Evolutionary conservation across 2,113 vertebrate species (phyloP), one percentile per base, ranked within the genome.

Genomic region (Columba janthina): DNA sequence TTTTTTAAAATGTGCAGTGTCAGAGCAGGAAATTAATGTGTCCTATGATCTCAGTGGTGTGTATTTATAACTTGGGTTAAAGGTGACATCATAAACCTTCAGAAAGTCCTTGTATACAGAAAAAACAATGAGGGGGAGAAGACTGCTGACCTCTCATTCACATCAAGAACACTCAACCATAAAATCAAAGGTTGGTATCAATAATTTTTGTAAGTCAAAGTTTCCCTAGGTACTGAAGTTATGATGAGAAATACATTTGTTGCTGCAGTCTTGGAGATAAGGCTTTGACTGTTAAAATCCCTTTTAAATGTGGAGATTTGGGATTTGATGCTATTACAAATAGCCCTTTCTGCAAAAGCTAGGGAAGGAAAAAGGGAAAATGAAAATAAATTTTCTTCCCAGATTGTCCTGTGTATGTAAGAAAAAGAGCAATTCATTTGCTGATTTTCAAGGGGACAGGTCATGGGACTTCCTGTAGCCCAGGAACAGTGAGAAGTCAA

Each of bases 81-180:
- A 94, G 86, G 85, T 95, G 86, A 95, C 62, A 95, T 78, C 85
- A 76, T 95, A 96, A 97, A 94, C 85, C 75, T 88, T 91, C 64
- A 82, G 73, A 88, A 95, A 88, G 84, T 80, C 89, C 96, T 96
- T 97, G 95, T 96, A 76, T 93, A 70, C 67, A 91, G 94, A 96
- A 83, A 94, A 85, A 96, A 96, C 95, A 96, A 53, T 67, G 94
- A 96, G 89, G 90, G 83, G 71, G 92, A 91, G 66, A 94, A 88
- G 88, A 54, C 40, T 92, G 91, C 90, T 95, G 95, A 94, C 81
- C 95, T 97, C 66, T 87, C 73, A 88, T 69, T 93, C 79, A 91
- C 96, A 93, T 86, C 65, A 81, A 79, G 88, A 95, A 95, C 72
- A 56, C 76, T 92, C 93, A 87, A 70, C 72, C 88, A 89, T 95